Evolutionary conservation across 2,113 vertebrate genomes (phyloP).

Genomic region (Platichthys stellatus): DNA sequence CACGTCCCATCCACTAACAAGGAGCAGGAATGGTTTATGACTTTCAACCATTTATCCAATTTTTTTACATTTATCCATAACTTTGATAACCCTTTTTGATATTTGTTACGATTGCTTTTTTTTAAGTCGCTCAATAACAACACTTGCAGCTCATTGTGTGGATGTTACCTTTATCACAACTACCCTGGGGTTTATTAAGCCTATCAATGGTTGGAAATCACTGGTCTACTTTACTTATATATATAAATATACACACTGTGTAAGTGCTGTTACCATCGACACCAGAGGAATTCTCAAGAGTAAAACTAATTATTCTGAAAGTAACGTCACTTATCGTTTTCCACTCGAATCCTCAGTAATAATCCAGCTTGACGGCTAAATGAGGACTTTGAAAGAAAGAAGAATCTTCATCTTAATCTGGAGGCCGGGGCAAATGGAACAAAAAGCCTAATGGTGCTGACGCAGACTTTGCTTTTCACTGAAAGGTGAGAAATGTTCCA

Average conservation of each 20-base stretch:
- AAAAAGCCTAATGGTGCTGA: constrained; percentile 42
- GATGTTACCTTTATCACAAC: neutral
- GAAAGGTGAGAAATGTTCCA: constrained; percentile 60
- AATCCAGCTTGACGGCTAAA: neutral
- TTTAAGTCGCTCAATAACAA: neutral
- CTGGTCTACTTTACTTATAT: too few relatives aligned
- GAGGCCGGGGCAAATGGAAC: constrained; percentile 7
- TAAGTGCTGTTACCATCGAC: too few relatives aligned
- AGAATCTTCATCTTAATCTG: constrained; percentile 16
- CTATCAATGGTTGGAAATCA: too few relatives aligned
- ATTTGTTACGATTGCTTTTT: neutral
- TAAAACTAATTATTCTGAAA: neutral
- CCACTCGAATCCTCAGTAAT: neutral
- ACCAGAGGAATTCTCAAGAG: too few relatives aligned
- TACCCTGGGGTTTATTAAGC: neutral
- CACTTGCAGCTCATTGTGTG: too few relatives aligned
- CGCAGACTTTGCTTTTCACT: constrained; percentile 36
- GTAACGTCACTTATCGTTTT: neutral
- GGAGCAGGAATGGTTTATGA: neutral
- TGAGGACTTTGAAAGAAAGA: neutral
- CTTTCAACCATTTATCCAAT: neutral
- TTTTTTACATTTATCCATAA: neutral
- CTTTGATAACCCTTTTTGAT: neutral
- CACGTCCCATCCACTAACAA: too few relatives aligned
- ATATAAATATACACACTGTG: too few relatives aligned